Evolutionary conservation across 2,113 vertebrate genomes (phyloP), one percentile per base, ranked within the genome.

Genomic region (Acrocephalus arundinaceus): DNA sequence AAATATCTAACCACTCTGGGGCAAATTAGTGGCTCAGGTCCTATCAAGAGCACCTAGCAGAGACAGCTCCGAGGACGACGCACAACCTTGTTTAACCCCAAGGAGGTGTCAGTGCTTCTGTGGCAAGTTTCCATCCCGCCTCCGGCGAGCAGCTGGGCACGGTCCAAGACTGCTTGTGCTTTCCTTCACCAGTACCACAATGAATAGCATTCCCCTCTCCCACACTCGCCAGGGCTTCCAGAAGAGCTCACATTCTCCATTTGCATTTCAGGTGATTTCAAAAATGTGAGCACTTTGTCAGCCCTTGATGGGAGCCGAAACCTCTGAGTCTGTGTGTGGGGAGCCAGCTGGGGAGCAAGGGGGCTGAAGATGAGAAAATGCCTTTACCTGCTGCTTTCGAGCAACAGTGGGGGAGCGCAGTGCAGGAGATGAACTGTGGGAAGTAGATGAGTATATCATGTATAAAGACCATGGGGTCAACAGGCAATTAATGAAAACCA

Each of bases 51-150:
- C 45, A 75, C 68, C 71, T 51, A 86, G 75, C 55, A 79, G 39
- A 70, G 46, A 76, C 22, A 37, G 35, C 46, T 76, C 46, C 0
- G 8, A 90, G 65, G 75, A 78, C 0, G 0, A 24, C 0, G 0
- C 37, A 61, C 54, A 94, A 79, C 90, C 70, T 86, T 68, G 65
- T 78, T 76, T 94, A 92, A 95, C 86, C 83, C 84, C 41, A 78
- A 79, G 92, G 63, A 91, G 63, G 23, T 94, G 70, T 90, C 84
- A 87, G 20, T 28, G 48, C 52, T 82, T 89, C 62, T n/a, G 77
- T 93, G 93, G 76, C 83, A 94, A 89, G 70, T 71, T 73, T 86
- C 86, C 86, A 72, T 78, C 57, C 55, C 78, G 91, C 80, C 2
- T 0, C 76, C 18, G 77, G 93, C 84, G 78, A 96, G 49, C 22